Evolutionary conservation across 1,140 invertebrate species (phyloP).

Genomic region (Drosophila sucinea): DNA sequence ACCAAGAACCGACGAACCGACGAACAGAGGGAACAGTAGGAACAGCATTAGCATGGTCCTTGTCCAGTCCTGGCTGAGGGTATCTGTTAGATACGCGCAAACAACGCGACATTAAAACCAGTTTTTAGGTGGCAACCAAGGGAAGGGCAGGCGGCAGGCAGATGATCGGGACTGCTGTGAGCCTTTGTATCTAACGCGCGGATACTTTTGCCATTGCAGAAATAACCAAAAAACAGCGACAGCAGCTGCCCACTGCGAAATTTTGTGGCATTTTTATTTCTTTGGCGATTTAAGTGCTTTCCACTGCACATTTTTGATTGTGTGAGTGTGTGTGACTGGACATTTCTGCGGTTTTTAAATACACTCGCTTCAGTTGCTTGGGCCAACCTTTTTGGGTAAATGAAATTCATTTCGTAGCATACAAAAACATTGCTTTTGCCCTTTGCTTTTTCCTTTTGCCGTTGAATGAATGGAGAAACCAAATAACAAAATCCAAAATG

Average conservation of each 20-base stretch:
- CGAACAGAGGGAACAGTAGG: not conserved
- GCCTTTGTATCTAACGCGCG: constrained; percentile 21
- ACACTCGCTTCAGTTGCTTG: not conserved
- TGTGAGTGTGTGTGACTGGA: not conserved
- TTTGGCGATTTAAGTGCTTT: constrained; percentile 36
- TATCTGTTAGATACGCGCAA: constrained; percentile 13
- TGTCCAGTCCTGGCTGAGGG: not conserved
- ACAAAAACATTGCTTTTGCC: constrained; percentile 16
- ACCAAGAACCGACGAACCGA: too few species aligned
- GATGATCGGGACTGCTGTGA: not conserved
- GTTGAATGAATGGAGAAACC: constrained; percentile 6
- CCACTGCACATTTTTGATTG: constrained; percentile 29
- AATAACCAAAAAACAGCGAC: not conserved
- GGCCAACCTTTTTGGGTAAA: constrained; percentile 16
- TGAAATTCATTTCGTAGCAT: constrained; percentile 29
- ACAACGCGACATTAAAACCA: constrained; percentile 27
- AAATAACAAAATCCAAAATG: constrained; percentile 70
- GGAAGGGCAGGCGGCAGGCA: not conserved
- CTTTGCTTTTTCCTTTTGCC: constrained; percentile 32
- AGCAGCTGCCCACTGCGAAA: constrained; percentile 40
- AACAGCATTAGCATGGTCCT: constrained; percentile 19
- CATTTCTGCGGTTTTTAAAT: constrained; percentile 12
- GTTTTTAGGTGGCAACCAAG: constrained; percentile 4
- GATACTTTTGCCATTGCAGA: constrained; percentile 6
- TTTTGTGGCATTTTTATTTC: constrained; percentile 26